Base-by-base conservation (phyloP, 2,888 invertebrate genomes). In the Tenthredo livida region DNA sequence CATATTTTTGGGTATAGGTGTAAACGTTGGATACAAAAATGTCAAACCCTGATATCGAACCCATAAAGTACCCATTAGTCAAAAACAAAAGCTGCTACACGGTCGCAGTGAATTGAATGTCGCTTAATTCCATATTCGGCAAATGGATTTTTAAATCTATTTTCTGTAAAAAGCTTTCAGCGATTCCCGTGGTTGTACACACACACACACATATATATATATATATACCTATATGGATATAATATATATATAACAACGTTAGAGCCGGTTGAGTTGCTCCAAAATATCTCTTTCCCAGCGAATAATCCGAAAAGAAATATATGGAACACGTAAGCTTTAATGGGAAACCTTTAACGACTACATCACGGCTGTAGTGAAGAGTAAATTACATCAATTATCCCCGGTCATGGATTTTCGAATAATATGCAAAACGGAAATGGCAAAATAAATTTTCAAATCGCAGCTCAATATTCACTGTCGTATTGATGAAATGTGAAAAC, bases 221-320 rank as follows among this genome's bases (percentile, higher is more conserved):
- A n/a, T 47, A 73, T 10, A 6, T 29, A 33, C 17, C 7, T 70
- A n/a, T 37, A 70, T 21, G 21, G 43, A 21, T 43, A 21, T 73
- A 12, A 12, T 50, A n/a, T 29, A 33, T 75, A 25, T 17, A 12
- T 50, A 77, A 54, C 17, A 21, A 73, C n/a, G n/a, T 77, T 54
- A 54, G 75, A 73, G 73, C 21, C 21, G 73, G 40, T 50, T 47
- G 75, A 75, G 33, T 77, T 33, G 54, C 77, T 77, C 33, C 77
- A 15, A 54, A 77, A 77, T 15, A 77, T 77, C 77, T 29, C 72
- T 73, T 73, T 37, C 2, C 43, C 47, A 21, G 10, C 17, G 43
- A 75, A 75, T 75, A 47, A 54, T 80, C 37, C 80, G 40, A 61
- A 61, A 21, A 40, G 37, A 80, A 61, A 80, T 80, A 61, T 40